Conservation (phyloP, 2,797 vertebrate species). For the Enteromius treurensis region DNA sequence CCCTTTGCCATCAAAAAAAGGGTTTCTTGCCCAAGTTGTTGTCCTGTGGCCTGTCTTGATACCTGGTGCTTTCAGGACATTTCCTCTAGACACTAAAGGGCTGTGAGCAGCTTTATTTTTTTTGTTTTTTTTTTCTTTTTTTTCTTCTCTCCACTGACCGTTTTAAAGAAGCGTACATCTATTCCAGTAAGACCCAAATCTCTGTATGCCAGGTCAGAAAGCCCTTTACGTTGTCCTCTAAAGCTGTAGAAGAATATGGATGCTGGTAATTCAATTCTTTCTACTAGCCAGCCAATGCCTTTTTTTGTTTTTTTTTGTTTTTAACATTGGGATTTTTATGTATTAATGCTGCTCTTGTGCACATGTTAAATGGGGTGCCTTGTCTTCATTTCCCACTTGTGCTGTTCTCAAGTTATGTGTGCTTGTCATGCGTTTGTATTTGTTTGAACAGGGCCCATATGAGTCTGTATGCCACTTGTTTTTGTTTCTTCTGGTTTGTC, state of each 20-base stretch:
- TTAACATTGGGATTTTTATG: conserved; percentile 8
- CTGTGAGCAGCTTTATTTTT: background rate
- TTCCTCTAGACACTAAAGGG: conserved; percentile 37
- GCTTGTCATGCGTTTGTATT: conserved; percentile 47
- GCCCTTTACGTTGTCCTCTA: conserved; percentile 53
- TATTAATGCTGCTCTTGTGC: conserved; percentile 57
- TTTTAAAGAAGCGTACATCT: background rate
- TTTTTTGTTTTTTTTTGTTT: background rate
- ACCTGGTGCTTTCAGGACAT: background rate
- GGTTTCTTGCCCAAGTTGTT: conserved; percentile 9
- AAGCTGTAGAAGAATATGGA: conserved; percentile 67
- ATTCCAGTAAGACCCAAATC: background rate
- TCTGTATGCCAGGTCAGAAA: conserved; percentile 46
- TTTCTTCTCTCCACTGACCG: background rate
- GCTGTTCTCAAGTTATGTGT: conserved; percentile 27
- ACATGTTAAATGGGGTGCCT: conserved; percentile 71
- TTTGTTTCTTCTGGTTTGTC: conserved; percentile 53
- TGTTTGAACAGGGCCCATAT: conserved; percentile 35
- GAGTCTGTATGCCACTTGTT: conserved; percentile 53
- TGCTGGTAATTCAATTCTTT: conserved; percentile 78
- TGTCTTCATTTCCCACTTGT: conserved; percentile 54
- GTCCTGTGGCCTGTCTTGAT: conserved; percentile 13
- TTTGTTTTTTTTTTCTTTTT: background rate
- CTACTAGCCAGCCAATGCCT: conserved; percentile 30
- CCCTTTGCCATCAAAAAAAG: conserved; percentile 17